Evolutionary conservation across 2,797 vertebrate species (phyloP).

Genomic region (Smutsia temminckii): DNA sequence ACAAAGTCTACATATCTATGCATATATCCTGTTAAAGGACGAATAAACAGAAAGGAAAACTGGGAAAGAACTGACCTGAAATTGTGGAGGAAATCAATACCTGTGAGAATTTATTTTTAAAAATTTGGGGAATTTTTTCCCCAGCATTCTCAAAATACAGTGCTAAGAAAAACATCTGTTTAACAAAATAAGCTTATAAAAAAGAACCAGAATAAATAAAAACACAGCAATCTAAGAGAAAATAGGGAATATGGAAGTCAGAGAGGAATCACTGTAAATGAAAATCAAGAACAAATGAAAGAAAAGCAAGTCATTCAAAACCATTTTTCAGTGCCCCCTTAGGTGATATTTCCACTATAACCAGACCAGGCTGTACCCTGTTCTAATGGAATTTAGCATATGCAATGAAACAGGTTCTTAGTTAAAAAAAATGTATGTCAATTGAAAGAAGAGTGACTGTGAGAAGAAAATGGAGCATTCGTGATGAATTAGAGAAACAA

Average conservation of each 20-base stretch:
- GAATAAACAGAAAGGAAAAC: background rate
- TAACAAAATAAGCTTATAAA: background rate
- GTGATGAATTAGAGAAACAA: conserved; percentile 12
- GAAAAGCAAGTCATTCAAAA: background rate
- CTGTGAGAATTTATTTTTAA: background rate
- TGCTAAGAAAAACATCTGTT: background rate
- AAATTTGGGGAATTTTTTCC: background rate
- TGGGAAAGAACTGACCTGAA: background rate
- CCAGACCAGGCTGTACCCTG: background rate
- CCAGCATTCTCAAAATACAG: background rate
- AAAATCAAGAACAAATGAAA: background rate
- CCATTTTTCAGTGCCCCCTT: background rate
- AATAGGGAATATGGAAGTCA: background rate
- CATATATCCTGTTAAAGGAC: background rate
- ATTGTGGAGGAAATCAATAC: background rate
- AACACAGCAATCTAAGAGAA: background rate
- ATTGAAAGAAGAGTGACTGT: background rate
- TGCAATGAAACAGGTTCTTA: background rate
- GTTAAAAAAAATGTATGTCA: background rate
- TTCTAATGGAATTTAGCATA: background rate
- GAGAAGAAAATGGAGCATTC: background rate
- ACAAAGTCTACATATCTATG: background rate
- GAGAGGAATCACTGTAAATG: background rate
- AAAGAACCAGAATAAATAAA: background rate
- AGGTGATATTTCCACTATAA: background rate